Percentiles rank a stretch among this genome's conserved stretches.
Evolutionary conservation across 2,888 invertebrate genomes (phyloP).

Genomic region (Amphipyra tragopoginis): DNA sequence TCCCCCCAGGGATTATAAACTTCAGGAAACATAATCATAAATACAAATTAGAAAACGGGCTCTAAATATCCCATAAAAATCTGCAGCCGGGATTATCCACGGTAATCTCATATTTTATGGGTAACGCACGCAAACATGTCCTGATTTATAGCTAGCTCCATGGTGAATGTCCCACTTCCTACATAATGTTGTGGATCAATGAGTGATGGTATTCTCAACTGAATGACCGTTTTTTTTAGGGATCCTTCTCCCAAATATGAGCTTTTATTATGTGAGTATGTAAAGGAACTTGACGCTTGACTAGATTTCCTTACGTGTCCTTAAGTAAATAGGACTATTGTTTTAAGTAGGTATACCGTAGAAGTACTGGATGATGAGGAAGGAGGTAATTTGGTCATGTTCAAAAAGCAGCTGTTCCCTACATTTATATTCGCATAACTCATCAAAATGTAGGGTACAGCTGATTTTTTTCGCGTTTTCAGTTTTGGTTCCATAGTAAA

Average conservation of each 20-base stretch:
- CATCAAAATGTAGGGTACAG: too few relatives aligned
- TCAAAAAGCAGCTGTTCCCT: too few relatives aligned
- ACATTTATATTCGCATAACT: too few relatives aligned
- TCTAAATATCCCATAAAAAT: slow-evolving; percentile 48
- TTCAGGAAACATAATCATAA: slow-evolving; percentile 40
- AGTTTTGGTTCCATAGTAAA: too few relatives aligned
- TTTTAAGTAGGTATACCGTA: too few relatives aligned
- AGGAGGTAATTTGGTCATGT: too few relatives aligned
- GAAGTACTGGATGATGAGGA: too few relatives aligned
- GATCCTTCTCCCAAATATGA: background rate
- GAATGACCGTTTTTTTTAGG: slow-evolving; percentile 31
- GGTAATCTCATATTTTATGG: slow-evolving; percentile 65
- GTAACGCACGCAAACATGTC: slow-evolving; percentile 60
- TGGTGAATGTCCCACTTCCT: slow-evolving; percentile 42
- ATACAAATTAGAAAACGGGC: slow-evolving; percentile 39
- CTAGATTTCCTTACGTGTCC: too few relatives aligned
- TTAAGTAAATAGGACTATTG: too few relatives aligned
- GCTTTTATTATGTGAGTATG: background rate
- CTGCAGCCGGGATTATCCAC: slow-evolving; percentile 51
- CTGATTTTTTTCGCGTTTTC: too few relatives aligned
- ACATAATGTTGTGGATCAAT: slow-evolving; percentile 58
- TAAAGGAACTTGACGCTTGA: background rate
- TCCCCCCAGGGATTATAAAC: slow-evolving; percentile 10
- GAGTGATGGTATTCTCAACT: slow-evolving; percentile 62
- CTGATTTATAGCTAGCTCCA: slow-evolving; percentile 69